phyloP scores from a whole-genome alignment of 2,113 vertebrate genomes.

The Nanger granti region DNA sequence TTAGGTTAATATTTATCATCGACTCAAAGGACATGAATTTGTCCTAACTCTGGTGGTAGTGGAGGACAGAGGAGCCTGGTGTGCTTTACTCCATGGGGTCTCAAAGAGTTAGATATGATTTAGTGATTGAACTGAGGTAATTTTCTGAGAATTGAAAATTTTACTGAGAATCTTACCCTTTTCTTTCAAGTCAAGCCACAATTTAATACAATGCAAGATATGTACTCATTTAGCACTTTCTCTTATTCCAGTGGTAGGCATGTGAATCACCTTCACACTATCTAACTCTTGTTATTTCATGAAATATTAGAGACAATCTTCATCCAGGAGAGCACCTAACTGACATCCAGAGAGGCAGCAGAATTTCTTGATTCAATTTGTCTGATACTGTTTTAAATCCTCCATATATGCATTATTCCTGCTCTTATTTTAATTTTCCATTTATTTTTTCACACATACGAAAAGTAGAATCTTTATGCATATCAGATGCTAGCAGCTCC shows the following conservation, averaged over 20 bases:
- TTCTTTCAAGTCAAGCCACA: neutral
- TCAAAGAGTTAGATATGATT: neutral
- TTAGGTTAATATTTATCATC: neutral
- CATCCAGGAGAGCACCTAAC: neutral
- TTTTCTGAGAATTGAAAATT: neutral
- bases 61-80: neutral
- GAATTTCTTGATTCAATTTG: neutral
- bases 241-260: neutral
- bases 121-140: neutral
- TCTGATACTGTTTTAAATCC: neutral
- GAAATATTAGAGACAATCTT: neutral
- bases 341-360: neutral
- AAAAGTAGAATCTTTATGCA: neutral
- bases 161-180: neutral
- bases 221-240: neutral
- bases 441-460: neutral
- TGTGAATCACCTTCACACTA: neutral
- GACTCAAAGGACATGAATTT: neutral
- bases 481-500: neutral
- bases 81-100: neutral
- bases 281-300: neutral
- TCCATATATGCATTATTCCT: neutral
- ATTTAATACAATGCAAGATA: neutral
- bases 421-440: neutral
- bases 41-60: neutral